phyloP scores from a whole-genome alignment of 1,140 invertebrate genomes.

The Fopius arisanus region DNA sequence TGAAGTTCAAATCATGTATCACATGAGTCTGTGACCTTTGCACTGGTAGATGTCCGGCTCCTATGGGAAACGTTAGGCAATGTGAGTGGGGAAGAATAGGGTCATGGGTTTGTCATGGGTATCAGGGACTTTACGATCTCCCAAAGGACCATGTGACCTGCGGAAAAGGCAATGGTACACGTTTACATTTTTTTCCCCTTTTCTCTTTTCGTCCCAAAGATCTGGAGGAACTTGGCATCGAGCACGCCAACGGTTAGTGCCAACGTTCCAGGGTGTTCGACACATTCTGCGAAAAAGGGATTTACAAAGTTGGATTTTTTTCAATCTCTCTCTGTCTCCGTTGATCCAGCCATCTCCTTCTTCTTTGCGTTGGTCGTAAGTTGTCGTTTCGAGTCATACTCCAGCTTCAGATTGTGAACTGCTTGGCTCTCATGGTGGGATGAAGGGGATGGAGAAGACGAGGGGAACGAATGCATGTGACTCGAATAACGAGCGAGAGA shows the following conservation, averaged over 20 bases:
- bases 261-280: neutral
- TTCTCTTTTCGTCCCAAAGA: too few species aligned
- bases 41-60: neutral
- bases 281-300: neutral
- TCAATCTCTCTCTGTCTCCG: neutral
- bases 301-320: neutral
- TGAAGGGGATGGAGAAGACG: neutral
- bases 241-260: too few species aligned
- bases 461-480: constrained; percentile 40
- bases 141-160: constrained; percentile 41
- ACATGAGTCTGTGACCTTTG: neutral
- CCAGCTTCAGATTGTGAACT: neutral
- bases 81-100: constrained; percentile 33
- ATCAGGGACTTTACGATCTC: constrained; percentile 48
- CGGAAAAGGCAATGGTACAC: constrained; percentile 30
- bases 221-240: too few species aligned
- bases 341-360: neutral
- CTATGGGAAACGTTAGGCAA: constrained; percentile 26
- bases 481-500: constrained; percentile 47
- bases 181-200: constrained; percentile 17
- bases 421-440: neutral
- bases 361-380: neutral
- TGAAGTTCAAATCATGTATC: neutral
- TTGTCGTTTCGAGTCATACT: neutral
- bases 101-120: constrained; percentile 45